Evolutionary conservation across 2,113 vertebrate species (phyloP), one percentile per base, ranked within the genome.

Genomic region (Menura novaehollandiae): DNA sequence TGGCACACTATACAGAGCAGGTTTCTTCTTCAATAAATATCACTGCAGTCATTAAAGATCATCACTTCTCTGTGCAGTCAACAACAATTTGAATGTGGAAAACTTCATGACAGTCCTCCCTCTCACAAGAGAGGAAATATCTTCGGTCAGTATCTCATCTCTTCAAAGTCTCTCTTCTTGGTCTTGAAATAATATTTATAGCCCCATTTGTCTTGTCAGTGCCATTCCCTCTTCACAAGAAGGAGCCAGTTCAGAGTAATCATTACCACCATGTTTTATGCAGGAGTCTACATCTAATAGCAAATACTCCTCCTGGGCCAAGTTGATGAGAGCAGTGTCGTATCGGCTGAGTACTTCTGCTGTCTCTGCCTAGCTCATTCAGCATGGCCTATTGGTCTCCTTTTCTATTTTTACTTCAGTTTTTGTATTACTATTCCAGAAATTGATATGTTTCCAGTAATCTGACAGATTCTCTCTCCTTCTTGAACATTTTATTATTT

Each of bases 161-260:
- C 35, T 94, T 89, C 66, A 78, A 78, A 35, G 41, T 68, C 60
- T 83, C 63, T 88, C n/a, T 82, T 94, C 68, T 79, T 53, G 33
- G 56, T 96, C 72, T 88, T 91, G 67, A 90, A 96, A 91, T 76
- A 67, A 47, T 84, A 91, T 88, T 94, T 96, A 95, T 71, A 81
- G 85, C n/a, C 44, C 28, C 22, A 72, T 93, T 92, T 92, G 73
- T 78, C 85, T 93, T 87, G 73, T 82, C 69, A n/a, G 66, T 83
- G 64, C 35, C 43, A n/a, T 74, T 93, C 55, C 18, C 7, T 64
- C 28, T 76, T 89, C 71, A 79, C 77, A 73, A 89, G 67, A 74
- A 84, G 46, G 37, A 95, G 53, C 11, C 66, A 68, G 41, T 73
- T 91, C 77, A 95, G 80, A 91, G 74, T 55, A 89, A 73, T 96